Evolutionary conservation across 2,797 vertebrate genomes (phyloP).

Genomic region (Eospalax fontanierii): DNA sequence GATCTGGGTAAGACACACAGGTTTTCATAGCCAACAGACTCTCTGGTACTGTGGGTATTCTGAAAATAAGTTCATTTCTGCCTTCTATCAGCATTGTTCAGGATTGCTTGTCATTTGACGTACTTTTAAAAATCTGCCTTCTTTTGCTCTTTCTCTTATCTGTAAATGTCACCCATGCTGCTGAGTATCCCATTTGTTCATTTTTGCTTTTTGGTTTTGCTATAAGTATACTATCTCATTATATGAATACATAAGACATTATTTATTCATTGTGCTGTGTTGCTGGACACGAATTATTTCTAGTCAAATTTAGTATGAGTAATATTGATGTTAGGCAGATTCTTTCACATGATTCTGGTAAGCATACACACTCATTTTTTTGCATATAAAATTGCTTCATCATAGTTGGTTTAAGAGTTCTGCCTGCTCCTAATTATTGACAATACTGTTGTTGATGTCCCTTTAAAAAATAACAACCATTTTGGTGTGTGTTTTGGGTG

Average conservation of each 20-base stretch:
- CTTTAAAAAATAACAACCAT: background rate
- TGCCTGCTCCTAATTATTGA: slow-evolving; percentile 41
- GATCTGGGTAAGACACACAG: background rate
- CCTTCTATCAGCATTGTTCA: slow-evolving; percentile 26
- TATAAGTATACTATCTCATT: slow-evolving; percentile 45
- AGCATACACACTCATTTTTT: background rate
- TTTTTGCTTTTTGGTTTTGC: slow-evolving; percentile 42
- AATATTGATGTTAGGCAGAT: slow-evolving; percentile 25
- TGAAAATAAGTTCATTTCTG: slow-evolving; percentile 28
- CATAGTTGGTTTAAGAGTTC: no score
- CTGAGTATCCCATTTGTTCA: background rate
- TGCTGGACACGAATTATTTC: slow-evolving; percentile 17
- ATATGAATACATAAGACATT: background rate
- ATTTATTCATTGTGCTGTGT: slow-evolving; percentile 57
- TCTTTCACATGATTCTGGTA: slow-evolving; percentile 16
- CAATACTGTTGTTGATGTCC: slow-evolving; percentile 1
- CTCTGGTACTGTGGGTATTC: background rate
- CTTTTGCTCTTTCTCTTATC: slow-evolving; percentile 48
- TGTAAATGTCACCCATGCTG: slow-evolving; percentile 23
- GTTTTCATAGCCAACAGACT: slow-evolving; percentile 49
- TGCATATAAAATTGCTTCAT: background rate
- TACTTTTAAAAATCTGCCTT: background rate
- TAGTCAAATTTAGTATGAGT: background rate
- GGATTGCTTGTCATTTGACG: slow-evolving; percentile 28
- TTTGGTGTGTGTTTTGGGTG: background rate